Base-by-base conservation (phyloP, 1,140 invertebrate species). In the Condylostylus longicornis region DNA sequence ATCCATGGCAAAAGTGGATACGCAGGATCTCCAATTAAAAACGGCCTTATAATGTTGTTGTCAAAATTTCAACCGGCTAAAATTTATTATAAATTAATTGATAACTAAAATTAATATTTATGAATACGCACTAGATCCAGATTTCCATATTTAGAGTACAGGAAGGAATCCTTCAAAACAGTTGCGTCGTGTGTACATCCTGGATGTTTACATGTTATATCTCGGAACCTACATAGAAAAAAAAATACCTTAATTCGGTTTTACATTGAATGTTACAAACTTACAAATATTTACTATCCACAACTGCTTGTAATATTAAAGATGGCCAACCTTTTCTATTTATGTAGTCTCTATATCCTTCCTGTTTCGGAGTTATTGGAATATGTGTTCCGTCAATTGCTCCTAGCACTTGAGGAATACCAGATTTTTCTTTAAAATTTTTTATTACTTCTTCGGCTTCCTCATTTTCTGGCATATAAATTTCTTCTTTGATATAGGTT, bases 1-100 rank as follows among this genome's bases (percentile, higher is more conserved):
- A 66, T 20, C 47, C 47, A 49, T 40, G 42, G 36, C 8, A 51
- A 25, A 21, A 42, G 25, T 29, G 40, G 45, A 29, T 49, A 49
- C 2, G 42, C 45, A 28, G 42, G 37, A 45, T 47, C 42, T 33
- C 45, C 45, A 9, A 45, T 22, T 19, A 49, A 35, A 17, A 47
- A 29, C 19, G 41, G 42, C 18, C 40, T 38, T 23, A 42, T 23
- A 17, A 21, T 32, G 8, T 22, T 28, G 17, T 18, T 27, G 3
- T 27, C 10, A 13, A 13, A 10, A n/a, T 4, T 27, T 27, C 10
- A 27, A 27, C 8, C n/a, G n/a, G n/a, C n/a, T n/a, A n/a, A n/a
- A n/a, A n/a, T n/a, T n/a, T n/a, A n/a, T n/a, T n/a, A n/a, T n/a
- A n/a, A n/a, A n/a, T n/a, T n/a, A n/a, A n/a, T n/a, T n/a, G n/a